phyloP scores from a whole-genome alignment of 2,888 invertebrate genomes.

The Vanessa cardui region DNA sequence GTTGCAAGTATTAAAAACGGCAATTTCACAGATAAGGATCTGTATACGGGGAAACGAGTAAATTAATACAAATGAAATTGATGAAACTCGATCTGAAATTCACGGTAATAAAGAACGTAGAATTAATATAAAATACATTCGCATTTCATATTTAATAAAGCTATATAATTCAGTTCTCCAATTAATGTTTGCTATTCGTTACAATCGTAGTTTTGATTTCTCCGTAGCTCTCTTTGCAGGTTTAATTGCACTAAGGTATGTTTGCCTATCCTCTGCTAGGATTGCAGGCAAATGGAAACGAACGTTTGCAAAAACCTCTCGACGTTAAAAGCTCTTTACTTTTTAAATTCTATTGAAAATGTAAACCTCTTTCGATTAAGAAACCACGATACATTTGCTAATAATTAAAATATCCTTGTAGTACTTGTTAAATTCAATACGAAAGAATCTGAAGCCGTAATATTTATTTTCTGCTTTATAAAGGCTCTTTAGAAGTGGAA shows the following conservation, averaged over 20 bases:
- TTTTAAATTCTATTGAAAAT: conserved; percentile 4
- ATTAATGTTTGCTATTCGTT: neutral
- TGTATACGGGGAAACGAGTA: too few species aligned
- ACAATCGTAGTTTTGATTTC: neutral
- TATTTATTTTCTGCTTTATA: too few species aligned
- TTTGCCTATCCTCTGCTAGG: conserved; percentile 6
- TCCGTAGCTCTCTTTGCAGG: neutral
- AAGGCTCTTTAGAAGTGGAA: too few species aligned
- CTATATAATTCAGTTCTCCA: neutral
- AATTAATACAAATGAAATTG: too few species aligned
- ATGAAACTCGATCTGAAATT: too few species aligned
- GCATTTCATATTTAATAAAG: neutral
- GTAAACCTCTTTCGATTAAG: neutral
- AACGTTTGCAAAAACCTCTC: conserved; percentile 2
- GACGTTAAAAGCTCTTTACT: neutral
- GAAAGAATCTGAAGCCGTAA: too few species aligned
- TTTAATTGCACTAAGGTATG: conserved; percentile 9
- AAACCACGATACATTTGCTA: neutral
- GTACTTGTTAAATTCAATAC: too few species aligned
- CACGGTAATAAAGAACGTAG: too few species aligned
- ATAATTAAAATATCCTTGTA: neutral
- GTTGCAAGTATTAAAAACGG: too few species aligned
- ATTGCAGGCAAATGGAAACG: conserved; percentile 14
- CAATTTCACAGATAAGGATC: too few species aligned
- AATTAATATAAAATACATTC: too few species aligned